Percentiles rank a stretch among this genome's conserved stretches.
Conservation (phyloP, 2,113 vertebrate species). For the Globicephala melas region DNA sequence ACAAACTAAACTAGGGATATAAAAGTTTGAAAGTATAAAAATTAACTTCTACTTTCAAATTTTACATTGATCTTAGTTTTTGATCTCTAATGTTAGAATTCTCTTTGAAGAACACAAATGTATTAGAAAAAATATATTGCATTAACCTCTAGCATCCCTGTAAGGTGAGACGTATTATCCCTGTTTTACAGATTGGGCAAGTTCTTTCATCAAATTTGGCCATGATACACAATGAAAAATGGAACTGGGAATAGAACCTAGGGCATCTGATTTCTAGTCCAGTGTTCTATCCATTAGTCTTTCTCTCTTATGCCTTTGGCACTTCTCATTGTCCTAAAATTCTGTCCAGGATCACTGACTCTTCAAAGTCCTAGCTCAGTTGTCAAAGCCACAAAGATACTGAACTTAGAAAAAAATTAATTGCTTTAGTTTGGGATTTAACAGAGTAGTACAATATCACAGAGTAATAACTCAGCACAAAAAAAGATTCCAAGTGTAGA, state of each 20-base stretch:
- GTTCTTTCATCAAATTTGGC: slow-evolving; percentile 45
- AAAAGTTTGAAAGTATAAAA: neutral
- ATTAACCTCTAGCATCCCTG: neutral
- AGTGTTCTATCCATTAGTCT: neutral
- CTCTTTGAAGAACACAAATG: slow-evolving; percentile 23
- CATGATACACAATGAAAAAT: neutral
- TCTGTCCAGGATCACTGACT: neutral
- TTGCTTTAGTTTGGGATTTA: neutral
- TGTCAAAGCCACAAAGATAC: slow-evolving; percentile 8
- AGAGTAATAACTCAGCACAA: neutral
- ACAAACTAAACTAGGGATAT: neutral
- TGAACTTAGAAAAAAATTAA: neutral
- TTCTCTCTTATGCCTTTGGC: neutral
- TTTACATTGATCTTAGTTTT: neutral
- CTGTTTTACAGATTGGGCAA: neutral
- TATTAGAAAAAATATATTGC: neutral
- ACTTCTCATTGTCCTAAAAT: slow-evolving; percentile 48
- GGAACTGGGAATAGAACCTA: neutral
- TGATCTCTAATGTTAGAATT: neutral
- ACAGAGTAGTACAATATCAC: neutral
- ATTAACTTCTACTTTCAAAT: neutral
- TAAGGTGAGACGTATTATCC: slow-evolving; percentile 22
- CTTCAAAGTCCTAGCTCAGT: slow-evolving; percentile 5
- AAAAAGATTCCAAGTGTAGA: neutral
- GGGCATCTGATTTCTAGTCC: neutral